Conservation (phyloP, 2,113 vertebrate genomes). For the Macrotis lagotis region DNA sequence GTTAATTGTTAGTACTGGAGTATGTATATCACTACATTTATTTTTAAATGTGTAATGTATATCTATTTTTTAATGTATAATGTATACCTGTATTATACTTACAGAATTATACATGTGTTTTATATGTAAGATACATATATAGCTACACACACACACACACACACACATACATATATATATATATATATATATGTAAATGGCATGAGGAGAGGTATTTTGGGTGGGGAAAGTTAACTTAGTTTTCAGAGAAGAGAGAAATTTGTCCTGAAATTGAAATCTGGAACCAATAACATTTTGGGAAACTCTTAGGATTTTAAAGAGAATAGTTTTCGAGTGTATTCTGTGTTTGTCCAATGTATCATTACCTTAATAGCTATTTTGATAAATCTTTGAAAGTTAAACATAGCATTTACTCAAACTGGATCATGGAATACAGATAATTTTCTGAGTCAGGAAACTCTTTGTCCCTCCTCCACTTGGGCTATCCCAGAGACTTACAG, state of each 20-base stretch:
- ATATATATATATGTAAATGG: background rate
- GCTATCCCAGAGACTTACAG: constrained; percentile 68
- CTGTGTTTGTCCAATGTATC: constrained; percentile 34
- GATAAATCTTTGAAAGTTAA: constrained; percentile 54
- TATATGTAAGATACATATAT: background rate
- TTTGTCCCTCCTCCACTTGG: constrained; percentile 74
- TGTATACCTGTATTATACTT: background rate
- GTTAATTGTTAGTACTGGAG: background rate
- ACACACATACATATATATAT: background rate
- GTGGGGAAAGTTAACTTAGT: background rate
- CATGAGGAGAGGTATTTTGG: background rate
- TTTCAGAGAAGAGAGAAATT: background rate
- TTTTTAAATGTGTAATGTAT: background rate
- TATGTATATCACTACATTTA: too few species aligned
- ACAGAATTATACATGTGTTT: background rate
- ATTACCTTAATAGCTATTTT: constrained; percentile 31
- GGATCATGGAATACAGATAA: constrained; percentile 67
- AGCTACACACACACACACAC: background rate
- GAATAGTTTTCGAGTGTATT: background rate
- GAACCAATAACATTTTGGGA: background rate
- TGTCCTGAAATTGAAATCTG: background rate
- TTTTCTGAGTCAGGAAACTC: constrained; percentile 71
- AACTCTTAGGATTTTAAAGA: background rate
- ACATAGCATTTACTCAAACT: constrained; percentile 57
- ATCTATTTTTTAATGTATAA: background rate